Percentiles rank a stretch among this genome's conserved stretches.
phyloP scores from a whole-genome alignment of 2,888 invertebrate genomes.

The Heliconius charithonia region DNA sequence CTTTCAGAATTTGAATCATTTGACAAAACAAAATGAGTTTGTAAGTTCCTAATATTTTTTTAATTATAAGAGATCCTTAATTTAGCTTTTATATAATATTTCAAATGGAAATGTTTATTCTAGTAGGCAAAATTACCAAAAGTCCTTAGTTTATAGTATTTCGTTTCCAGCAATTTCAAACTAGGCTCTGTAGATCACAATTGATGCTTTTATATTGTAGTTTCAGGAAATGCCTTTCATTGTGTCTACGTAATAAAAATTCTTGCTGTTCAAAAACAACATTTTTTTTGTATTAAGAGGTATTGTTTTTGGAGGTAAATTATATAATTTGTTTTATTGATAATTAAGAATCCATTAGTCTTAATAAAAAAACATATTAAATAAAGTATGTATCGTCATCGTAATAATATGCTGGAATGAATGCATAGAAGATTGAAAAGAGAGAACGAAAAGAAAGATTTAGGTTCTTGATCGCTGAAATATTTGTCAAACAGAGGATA shows the following conservation, averaged over 20 bases:
- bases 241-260: neutral
- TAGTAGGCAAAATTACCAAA: neutral
- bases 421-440: no score
- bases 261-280: neutral
- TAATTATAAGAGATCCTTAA: neutral
- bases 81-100: neutral
- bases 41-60: neutral
- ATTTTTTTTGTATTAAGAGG: neutral
- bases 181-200: neutral
- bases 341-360: neutral
- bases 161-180: neutral
- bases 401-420: neutral
- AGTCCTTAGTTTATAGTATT: conserved; percentile 2
- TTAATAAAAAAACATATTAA: neutral
- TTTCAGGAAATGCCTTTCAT: neutral
- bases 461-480: neutral
- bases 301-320: neutral
- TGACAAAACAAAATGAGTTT: neutral
- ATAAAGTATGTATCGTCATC: neutral
- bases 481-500: neutral
- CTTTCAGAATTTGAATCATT: neutral
- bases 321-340: neutral
- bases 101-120: neutral
- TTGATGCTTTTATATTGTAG: neutral
- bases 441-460: neutral